Evolutionary conservation across 2,888 invertebrate genomes (phyloP).

Genomic region (Rhodophaea formosa): DNA sequence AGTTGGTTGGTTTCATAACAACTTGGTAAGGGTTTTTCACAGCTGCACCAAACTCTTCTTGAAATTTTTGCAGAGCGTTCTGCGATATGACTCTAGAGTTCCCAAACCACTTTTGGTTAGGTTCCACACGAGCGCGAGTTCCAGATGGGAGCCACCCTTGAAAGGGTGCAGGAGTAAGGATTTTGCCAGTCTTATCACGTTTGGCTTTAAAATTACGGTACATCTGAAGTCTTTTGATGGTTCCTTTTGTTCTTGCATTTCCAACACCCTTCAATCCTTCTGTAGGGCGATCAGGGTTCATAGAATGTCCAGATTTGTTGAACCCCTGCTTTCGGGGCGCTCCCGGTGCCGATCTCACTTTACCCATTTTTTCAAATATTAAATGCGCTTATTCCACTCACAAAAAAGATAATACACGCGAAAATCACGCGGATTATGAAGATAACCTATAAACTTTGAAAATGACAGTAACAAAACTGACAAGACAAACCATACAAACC

Average conservation of each 20-base stretch:
- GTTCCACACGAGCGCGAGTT: conserved; percentile 96
- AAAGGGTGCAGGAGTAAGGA: conserved; percentile 96
- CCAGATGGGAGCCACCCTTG: conserved; percentile 95
- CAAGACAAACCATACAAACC: not conserved
- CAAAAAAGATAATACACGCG: not conserved
- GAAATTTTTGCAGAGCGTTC: conserved; percentile 92
- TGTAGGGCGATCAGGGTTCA: conserved; percentile 94
- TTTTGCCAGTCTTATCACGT: conserved; percentile 93
- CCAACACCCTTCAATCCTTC: conserved; percentile 92
- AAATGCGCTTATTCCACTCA: not conserved
- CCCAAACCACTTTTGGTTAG: conserved; percentile 99
- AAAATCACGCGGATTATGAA: conserved; percentile 21
- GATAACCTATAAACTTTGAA: not conserved
- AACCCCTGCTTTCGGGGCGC: conserved; percentile 91
- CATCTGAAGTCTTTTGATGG: conserved; percentile 98
- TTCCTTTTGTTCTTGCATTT: conserved; percentile 92
- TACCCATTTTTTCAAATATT: conserved; percentile 82
- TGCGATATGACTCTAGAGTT: conserved; percentile 98
- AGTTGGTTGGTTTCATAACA: conserved; percentile 96
- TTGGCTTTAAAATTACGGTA: conserved; percentile 98
- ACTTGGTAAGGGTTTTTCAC: conserved; percentile 98
- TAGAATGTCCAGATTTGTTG: conserved; percentile 93
- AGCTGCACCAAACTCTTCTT: conserved; percentile 96
- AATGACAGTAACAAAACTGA: not conserved
- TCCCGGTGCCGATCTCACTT: conserved; percentile 86